Percentiles rank a stretch among this genome's conserved stretches.
phyloP scores from a whole-genome alignment of 2,888 invertebrate genomes.

The Brachylomia viminalis region DNA sequence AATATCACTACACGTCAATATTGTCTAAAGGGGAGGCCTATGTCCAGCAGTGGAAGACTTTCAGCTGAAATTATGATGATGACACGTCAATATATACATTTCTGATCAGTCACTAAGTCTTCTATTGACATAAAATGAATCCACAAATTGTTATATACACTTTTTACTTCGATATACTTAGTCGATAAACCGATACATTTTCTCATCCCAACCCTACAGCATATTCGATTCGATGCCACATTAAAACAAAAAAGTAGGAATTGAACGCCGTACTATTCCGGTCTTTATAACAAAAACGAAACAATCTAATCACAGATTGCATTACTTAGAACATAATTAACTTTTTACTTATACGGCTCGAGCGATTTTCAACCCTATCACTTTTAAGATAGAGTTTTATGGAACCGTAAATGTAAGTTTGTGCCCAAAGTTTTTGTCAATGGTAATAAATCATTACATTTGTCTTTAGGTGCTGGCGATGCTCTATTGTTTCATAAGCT shows the following conservation, averaged over 20 bases:
- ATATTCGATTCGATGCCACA: conserved; percentile 83
- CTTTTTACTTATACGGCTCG: conserved; percentile 30
- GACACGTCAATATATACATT: neutral
- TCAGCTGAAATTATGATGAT: no score
- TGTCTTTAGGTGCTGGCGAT: conserved; percentile 84
- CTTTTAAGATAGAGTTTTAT: conserved; percentile 16
- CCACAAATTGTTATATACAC: neutral
- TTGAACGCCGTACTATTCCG: conserved; percentile 74
- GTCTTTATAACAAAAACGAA: conserved; percentile 77
- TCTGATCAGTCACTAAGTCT: neutral
- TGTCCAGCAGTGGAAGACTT: no score
- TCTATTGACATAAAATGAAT: neutral
- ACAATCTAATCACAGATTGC: conserved; percentile 73
- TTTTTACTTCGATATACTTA: conserved; percentile 4
- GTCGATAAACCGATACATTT: conserved; percentile 29
- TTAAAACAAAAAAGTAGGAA: conserved; percentile 79
- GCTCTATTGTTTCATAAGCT: conserved; percentile 80
- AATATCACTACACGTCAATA: neutral
- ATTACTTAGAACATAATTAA: conserved; percentile 69
- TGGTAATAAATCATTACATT: conserved; percentile 85
- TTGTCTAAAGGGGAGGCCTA: no score
- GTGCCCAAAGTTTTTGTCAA: conserved; percentile 72
- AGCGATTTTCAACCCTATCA: conserved; percentile 26
- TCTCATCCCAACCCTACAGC: conserved; percentile 68
- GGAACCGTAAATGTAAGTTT: conserved; percentile 9